Base-by-base conservation (phyloP, 2,113 vertebrate species). In the Rhinopithecus roxellana region DNA sequence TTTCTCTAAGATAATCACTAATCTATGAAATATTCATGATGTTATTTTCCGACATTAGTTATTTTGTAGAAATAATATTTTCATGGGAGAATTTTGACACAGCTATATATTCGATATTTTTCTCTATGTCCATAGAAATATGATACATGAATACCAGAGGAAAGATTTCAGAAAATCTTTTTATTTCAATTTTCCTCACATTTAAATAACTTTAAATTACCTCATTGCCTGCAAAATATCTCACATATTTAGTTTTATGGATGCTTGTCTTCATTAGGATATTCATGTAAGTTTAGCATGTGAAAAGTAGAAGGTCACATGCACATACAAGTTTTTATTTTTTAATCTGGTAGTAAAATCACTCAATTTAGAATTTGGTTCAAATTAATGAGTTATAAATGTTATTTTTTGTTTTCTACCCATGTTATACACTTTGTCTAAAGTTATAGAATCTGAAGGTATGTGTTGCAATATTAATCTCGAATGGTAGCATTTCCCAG, bases 221-320 rank as follows among this genome's bases (percentile, higher is more conserved):
- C 5, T 1, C 1, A 72, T 83, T 7, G 11, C 52, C 18, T 94
- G 18, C 1, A 95, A 52, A 70, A 17, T 59, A 75, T 18, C 16
- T 92, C 27, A 74, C 16, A 93, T 10, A 90, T 75, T 92, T 95
- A 74, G 7, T 86, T 90, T 97, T 93, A 72, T 55, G 61, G n/a
- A 74, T 30, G 3, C 14, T 38, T 75, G 6, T 64, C 11, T 92
- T 74, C 17, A 67, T 64, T 67, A 92, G 20, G 16, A 50, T 72
- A 86, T n/a, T 88, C 4, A 57, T 55, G 1, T 55, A 52, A 23
- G 87, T 23, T 80, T 96, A 69, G 52, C 75, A 74, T 27, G 8
- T 55, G 40, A 75, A 77, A 81, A 85, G 6, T 88, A 83, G 12
- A 64, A 14, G 45, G 12, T 84, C 38, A 55, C 1, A 32, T 84